phyloP scores from a whole-genome alignment of 2,113 vertebrate genomes.

The Entelurus aequoreus region DNA sequence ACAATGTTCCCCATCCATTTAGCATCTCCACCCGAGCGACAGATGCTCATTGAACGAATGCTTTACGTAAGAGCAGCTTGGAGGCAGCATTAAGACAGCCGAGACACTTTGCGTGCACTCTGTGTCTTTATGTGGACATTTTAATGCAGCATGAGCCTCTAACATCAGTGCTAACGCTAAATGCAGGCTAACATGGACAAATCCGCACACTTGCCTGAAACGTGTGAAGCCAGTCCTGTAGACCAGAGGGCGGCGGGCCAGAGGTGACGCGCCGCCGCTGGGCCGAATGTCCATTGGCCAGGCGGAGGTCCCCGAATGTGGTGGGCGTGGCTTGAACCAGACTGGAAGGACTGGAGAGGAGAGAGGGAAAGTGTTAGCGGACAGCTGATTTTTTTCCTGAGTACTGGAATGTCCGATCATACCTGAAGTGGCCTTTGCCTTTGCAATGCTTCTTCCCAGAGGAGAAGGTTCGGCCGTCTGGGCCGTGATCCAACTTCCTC shows the following conservation, averaged over 20 bases:
- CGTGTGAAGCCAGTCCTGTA: slow-evolving; percentile 95
- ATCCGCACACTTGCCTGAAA: slow-evolving; percentile 81
- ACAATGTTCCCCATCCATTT: no score
- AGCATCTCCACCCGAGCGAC: no score
- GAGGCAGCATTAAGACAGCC: slow-evolving; percentile 10
- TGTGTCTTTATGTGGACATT: slow-evolving; percentile 10
- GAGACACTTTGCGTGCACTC: background rate
- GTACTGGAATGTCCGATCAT: slow-evolving; percentile 28
- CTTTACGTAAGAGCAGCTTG: slow-evolving; percentile 36
- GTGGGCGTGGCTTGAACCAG: slow-evolving; percentile 90
- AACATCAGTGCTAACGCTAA: background rate
- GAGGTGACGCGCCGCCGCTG: slow-evolving; percentile 88
- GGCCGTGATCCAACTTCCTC: slow-evolving; percentile 98
- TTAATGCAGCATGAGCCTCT: no score
- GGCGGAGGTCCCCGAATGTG: slow-evolving; percentile 90
- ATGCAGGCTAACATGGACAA: background rate
- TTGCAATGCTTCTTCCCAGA: slow-evolving; percentile 98
- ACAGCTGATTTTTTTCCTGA: background rate
- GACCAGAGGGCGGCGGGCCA: slow-evolving; percentile 87
- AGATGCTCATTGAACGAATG: no score
- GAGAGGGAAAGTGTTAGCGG: no score
- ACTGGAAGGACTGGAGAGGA: slow-evolving; percentile 77
- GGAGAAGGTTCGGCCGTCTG: slow-evolving; percentile 93
- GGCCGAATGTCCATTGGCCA: slow-evolving; percentile 91
- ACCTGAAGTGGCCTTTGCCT: slow-evolving; percentile 91